phyloP scores from a whole-genome alignment of 2,113 vertebrate species.

The Cynocephalus volans region DNA sequence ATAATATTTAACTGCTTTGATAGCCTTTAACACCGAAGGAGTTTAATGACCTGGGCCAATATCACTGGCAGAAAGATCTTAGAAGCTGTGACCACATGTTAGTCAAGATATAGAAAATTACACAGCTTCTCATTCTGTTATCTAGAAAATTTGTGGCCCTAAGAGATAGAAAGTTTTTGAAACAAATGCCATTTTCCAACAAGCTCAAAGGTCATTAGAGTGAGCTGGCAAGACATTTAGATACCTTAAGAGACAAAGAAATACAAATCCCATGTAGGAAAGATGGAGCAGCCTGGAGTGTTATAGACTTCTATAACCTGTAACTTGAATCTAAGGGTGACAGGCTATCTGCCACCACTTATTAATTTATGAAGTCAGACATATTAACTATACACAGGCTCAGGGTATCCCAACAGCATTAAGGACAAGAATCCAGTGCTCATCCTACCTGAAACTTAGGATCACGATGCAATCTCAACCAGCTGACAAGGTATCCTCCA shows the following conservation, averaged over 20 bases:
- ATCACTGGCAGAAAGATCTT: not conserved
- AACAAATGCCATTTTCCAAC: conserved; percentile 53
- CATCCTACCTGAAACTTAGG: not conserved
- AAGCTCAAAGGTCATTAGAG: not conserved
- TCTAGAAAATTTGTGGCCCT: not conserved
- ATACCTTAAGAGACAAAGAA: conserved; percentile 39
- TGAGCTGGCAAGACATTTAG: conserved; percentile 1
- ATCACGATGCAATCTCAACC: not conserved
- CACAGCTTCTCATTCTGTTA: not conserved
- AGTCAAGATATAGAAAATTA: conserved; percentile 1
- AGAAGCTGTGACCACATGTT: not conserved
- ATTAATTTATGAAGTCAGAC: not conserved
- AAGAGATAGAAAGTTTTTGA: not conserved
- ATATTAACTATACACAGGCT: not conserved
- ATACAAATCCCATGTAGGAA: not conserved
- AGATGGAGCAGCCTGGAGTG: not conserved
- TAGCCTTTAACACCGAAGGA: not conserved
- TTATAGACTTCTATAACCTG: not conserved
- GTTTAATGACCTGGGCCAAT: not conserved
- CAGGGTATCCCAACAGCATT: not conserved
- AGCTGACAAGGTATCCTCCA: not conserved
- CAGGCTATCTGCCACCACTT: not conserved
- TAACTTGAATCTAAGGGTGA: not conserved
- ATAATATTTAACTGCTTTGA: not conserved
- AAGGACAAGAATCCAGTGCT: not conserved